phyloP scores from a whole-genome alignment of 2,113 vertebrate genomes.

The Cisticola juncidis region DNA sequence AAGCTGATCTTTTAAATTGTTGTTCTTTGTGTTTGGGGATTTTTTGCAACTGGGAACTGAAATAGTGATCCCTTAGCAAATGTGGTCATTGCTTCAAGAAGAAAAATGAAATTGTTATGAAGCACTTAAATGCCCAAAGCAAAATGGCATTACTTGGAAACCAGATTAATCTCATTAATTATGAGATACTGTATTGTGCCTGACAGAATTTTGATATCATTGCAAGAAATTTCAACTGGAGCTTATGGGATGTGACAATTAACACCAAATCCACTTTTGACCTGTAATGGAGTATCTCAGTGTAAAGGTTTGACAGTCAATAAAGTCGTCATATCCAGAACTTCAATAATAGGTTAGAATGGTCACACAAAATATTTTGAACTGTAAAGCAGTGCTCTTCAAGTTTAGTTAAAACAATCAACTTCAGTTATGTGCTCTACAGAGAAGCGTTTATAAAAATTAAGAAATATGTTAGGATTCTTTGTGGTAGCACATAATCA shows the following conservation, averaged over 20 bases:
- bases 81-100: not conserved
- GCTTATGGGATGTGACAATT: not conserved
- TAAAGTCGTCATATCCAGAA: not conserved
- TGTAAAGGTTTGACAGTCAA: not conserved
- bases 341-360: not conserved
- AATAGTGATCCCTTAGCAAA: not conserved
- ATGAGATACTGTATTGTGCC: not conserved
- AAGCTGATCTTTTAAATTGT: not conserved
- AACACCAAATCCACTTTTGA: not conserved
- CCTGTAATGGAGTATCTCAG: not conserved
- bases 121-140: not conserved
- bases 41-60: not conserved
- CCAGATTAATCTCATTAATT: not conserved
- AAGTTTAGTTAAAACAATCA: not conserved
- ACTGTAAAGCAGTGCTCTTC: not conserved
- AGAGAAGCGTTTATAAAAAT: not conserved
- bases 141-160: not conserved
- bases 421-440: not conserved
- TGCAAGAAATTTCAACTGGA: not conserved
- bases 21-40: rapidly evolving
- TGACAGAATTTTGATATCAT: not conserved
- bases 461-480: not conserved
- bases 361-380: not conserved
- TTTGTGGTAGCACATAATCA: not conserved
- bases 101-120: not conserved